These are phyloP conservation scores for Scaptomyza reducta DNA, from an alignment of 2,888 invertebrate species.

Conservation along the genomic window DNA sequence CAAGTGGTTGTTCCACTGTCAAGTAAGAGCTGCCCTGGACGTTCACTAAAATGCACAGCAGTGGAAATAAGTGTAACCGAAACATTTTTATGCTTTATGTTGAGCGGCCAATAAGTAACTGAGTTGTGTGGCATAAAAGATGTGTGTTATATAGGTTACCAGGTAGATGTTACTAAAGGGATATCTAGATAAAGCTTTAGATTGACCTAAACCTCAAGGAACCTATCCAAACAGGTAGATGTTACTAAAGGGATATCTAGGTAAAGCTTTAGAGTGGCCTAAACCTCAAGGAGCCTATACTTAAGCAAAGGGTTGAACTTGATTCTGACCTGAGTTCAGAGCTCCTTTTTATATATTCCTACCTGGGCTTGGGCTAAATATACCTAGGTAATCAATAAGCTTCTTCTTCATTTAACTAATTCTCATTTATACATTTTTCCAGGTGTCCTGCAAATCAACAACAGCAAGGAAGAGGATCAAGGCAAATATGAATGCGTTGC, in stretches of 20 bases:
- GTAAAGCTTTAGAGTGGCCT: neutral
- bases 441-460: slow-evolving; percentile 91
- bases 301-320: neutral
- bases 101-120: slow-evolving; percentile 31
- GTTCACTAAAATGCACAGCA: slow-evolving; percentile 2
- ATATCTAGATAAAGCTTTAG: slow-evolving; percentile 5
- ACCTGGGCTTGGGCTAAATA: too few relatives aligned
- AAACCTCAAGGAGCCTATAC: too few relatives aligned
- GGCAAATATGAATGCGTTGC: slow-evolving; percentile 98
- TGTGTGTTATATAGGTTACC: slow-evolving; percentile 36
- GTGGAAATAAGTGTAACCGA: neutral
- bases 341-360: neutral
- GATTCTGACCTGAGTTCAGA: neutral
- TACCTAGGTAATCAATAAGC: neutral
- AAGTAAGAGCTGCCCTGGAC: slow-evolving; percentile 34
- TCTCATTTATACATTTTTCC: slow-evolving; percentile 9
- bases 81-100: slow-evolving; percentile 18
- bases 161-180: slow-evolving; percentile 48
- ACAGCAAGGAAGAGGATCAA: slow-evolving; percentile 95
- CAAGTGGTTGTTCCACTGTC: slow-evolving; percentile 30
- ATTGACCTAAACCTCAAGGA: too few relatives aligned
- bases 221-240: too few relatives aligned
- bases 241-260: too few relatives aligned
- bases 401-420: neutral
- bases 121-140: neutral